A percentile compares a stretch with the other conserved stretches of the same genome.
phyloP scores from a whole-genome alignment of 1,140 invertebrate genomes.

The Berghia stephanieae region DNA sequence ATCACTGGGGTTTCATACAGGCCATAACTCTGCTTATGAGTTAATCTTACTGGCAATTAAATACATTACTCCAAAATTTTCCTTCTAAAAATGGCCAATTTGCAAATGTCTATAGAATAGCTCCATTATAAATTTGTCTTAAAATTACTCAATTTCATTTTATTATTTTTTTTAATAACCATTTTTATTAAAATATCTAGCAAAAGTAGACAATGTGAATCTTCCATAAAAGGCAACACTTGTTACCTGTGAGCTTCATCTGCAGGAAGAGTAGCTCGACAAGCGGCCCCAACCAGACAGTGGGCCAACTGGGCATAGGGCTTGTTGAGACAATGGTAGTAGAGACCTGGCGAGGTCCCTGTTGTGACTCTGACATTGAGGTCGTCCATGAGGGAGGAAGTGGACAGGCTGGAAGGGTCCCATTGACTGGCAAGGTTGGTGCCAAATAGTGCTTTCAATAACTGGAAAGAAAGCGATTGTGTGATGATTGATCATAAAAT shows the following conservation, averaged over 20 bases:
- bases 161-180: no score
- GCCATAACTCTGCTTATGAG: no score
- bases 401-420: slow-evolving; percentile 53
- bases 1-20: no score
- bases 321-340: slow-evolving; percentile 65
- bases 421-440: slow-evolving; percentile 80
- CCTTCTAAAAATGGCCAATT: no score
- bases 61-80: no score
- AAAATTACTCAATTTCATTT: no score
- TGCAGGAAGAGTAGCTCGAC: slow-evolving; percentile 48
- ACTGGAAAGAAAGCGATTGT: slow-evolving; percentile 64
- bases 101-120: no score
- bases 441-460: slow-evolving; percentile 84
- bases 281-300: slow-evolving; percentile 58
- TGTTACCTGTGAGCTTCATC: slow-evolving; percentile 55
- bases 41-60: no score
- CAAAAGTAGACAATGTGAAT: not conserved
- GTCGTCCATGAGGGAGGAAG: slow-evolving; percentile 42
- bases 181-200: no score
- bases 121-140: no score
- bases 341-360: slow-evolving; percentile 63
- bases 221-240: not conserved
- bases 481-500: not conserved
- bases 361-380: slow-evolving; percentile 50
- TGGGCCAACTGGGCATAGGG: slow-evolving; percentile 68